Base-by-base conservation (phyloP, 1,140 invertebrate species). In the Pogonomyrmex barbatus region DNA sequence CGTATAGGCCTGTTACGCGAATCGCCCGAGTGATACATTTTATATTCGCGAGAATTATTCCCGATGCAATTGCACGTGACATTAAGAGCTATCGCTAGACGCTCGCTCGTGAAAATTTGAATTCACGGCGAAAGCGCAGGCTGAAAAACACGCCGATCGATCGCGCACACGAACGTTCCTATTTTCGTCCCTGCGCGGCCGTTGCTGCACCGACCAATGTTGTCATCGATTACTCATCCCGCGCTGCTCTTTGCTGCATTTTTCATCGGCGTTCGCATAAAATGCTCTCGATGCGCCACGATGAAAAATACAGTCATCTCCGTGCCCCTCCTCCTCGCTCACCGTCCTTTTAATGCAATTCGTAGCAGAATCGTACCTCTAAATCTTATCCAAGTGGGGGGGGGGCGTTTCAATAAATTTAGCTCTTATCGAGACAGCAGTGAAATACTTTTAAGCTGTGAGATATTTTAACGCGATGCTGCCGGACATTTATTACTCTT, bases 121-220 rank as follows among this genome's bases (percentile, higher is more conserved):
- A 83, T 63, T 70, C 68, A 58, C 58, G 67, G 84, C 58, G 50
- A 78, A 54, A 78, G 52, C 54, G 60, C 12, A 63, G 86, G 79
- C 68, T 77, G 86, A 89, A 89, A 89, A 87, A 88, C 87, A 73
- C 78, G 58, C 8, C 88, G 75, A 90, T 89, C 88, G 89, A 90
- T 90, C 88, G 85, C 67, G 47, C 30, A 60, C 75, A 54, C 45
- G 73, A 77, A 58, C 88, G 83, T 81, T 90, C 87, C 88, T 90
- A 89, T 88, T 88, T 89, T 90, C 82, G 88, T 76, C 88, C 73
- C 47, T 30, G 30, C 79, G 10, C 79, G 10, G 79, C 82, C 65
- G 88, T 89, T 87, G 79, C 79, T 84, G 79, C 78, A 81, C 56
- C 85, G 63, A 87, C 89, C 58, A 54, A 78, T 75, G 68, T 85